These are phyloP conservation scores for Geotria australis DNA, from an alignment of 2,797 vertebrate species.

Conservation along the genomic window DNA sequence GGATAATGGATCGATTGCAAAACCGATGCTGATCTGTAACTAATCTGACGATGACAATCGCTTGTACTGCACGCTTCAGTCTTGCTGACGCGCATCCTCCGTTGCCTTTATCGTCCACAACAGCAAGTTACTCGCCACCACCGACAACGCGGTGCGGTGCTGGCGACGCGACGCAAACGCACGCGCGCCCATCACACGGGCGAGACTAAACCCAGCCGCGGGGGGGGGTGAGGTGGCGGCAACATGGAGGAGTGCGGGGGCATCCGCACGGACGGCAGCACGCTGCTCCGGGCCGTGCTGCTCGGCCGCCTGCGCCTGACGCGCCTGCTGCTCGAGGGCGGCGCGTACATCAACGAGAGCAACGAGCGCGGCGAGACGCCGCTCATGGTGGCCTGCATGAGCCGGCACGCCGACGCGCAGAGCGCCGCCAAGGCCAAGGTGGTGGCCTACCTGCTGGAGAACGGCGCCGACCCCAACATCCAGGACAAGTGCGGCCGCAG, in stretches of 20 bases:
- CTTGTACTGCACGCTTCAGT: no score
- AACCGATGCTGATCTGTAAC: no score
- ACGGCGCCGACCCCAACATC: constrained; percentile 58
- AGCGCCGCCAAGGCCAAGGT: constrained; percentile 41
- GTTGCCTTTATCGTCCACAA: no score
- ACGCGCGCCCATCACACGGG: no score
- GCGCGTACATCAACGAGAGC: constrained; percentile 64
- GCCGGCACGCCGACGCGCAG: constrained; percentile 28
- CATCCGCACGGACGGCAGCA: constrained; percentile 25
- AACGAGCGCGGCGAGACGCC: constrained; percentile 49
- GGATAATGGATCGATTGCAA: no score
- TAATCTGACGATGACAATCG: no score
- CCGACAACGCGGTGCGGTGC: no score
- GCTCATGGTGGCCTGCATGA: constrained; percentile 55
- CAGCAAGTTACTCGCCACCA: no score
- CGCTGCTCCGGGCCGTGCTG: constrained; percentile 49
- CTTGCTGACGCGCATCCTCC: no score
- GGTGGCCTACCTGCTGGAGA: constrained; percentile 56
- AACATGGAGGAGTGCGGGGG: constrained; percentile 11
- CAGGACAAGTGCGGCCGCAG: constrained; percentile 63
- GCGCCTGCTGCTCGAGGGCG: constrained; percentile 48
- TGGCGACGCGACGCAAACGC: no score
- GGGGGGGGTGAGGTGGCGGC: no score
- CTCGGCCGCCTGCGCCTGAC: constrained; percentile 49
- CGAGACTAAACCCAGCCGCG: no score